phyloP scores from a whole-genome alignment of 2,113 vertebrate species.

The Psilopsiagon aurifrons region DNA sequence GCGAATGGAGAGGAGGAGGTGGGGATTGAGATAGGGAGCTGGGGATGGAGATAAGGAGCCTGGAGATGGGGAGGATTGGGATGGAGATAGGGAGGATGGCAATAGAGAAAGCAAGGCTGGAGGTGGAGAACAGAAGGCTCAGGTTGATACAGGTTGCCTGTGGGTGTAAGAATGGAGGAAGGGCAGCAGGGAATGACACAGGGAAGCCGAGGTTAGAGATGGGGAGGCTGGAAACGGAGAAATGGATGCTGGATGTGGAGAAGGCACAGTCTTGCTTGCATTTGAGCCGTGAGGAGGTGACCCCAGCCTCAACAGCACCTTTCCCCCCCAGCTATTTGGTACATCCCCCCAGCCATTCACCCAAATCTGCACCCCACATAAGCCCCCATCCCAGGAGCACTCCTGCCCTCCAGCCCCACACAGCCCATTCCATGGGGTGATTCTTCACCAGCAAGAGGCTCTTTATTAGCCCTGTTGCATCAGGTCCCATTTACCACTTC shows the following conservation, averaged over 20 bases:
- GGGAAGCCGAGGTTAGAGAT: background rate
- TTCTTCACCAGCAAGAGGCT: background rate
- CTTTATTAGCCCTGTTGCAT: background rate
- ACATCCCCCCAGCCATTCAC: background rate
- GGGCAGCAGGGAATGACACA: rapidly evolving
- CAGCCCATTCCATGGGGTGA: background rate
- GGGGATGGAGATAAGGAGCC: rapidly evolving
- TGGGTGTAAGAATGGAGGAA: background rate
- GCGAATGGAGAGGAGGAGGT: background rate
- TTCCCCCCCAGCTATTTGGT: rapidly evolving
- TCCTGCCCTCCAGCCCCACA: background rate
- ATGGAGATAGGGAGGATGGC: background rate
- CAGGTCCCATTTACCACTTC: background rate
- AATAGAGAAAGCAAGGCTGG: rapidly evolving
- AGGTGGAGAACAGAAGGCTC: rapidly evolving
- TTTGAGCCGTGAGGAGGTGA: background rate
- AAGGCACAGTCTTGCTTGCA: background rate
- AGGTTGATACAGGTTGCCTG: background rate
- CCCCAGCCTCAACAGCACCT: background rate
- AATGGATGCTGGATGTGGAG: background rate
- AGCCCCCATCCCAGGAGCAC: background rate
- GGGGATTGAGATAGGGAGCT: rapidly evolving
- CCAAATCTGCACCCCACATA: rapidly evolving
- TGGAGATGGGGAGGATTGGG: rapidly evolving
- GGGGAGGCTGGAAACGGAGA: background rate